Conservation (phyloP, 2,797 vertebrate genomes). For the Pangasius sanitwongsei region DNA sequence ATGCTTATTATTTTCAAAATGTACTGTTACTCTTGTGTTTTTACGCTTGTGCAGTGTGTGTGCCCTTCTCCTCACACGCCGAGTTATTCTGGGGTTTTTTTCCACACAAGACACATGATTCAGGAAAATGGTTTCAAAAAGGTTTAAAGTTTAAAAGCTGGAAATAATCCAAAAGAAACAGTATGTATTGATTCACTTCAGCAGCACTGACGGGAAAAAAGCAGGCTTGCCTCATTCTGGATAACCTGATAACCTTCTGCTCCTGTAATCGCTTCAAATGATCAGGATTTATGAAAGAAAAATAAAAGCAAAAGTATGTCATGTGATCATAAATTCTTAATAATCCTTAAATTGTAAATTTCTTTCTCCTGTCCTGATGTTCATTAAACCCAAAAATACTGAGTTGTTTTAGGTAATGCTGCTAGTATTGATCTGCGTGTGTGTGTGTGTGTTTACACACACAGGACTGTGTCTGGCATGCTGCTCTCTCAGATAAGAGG, state of each 20-base stretch:
- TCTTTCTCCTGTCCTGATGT: neutral
- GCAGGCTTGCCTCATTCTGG: neutral
- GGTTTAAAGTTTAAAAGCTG: constrained; percentile 4
- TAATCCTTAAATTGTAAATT: neutral
- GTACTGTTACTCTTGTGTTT: neutral
- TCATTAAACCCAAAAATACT: neutral
- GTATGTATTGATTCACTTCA: constrained; percentile 5
- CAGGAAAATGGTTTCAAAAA: neutral
- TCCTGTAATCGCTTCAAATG: neutral
- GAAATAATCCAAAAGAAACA: neutral
- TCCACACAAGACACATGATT: neutral
- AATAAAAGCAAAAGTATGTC: neutral
- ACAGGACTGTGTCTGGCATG: neutral
- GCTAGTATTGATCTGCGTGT: constrained; percentile 18
- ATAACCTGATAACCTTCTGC: neutral
- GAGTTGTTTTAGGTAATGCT: neutral
- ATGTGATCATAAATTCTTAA: too few relatives aligned
- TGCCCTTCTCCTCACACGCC: neutral
- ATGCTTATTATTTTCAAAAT: neutral
- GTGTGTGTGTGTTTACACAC: constrained; percentile 7
- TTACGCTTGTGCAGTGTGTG: neutral
- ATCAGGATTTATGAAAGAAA: neutral
- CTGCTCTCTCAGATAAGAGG: constrained; percentile 20
- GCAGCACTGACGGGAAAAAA: neutral
- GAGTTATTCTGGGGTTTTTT: neutral